Percentiles rank a stretch among this genome's conserved stretches.
phyloP scores from a whole-genome alignment of 2,797 vertebrate species.

The Rhinichthys osculus region DNA sequence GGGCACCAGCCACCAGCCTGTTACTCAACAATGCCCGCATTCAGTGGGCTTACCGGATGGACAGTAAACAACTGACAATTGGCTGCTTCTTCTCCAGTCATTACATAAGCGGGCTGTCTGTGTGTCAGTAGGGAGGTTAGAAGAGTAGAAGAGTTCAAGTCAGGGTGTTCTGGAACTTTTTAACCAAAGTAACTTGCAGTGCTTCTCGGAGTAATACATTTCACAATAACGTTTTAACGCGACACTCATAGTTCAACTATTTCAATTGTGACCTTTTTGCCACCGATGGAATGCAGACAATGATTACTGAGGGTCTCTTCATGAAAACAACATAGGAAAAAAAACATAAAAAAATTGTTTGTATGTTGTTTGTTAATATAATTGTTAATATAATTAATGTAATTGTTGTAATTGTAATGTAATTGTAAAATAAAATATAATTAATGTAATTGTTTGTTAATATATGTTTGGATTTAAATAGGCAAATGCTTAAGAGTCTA shows the following conservation, averaged over 20 bases:
- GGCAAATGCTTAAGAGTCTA: too few species aligned
- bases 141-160: slow-evolving; percentile 24
- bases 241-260: neutral
- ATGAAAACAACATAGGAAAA: neutral
- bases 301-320: neutral
- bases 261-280: neutral
- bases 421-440: too few species aligned
- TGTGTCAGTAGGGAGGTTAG: slow-evolving; percentile 35
- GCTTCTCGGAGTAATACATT: neutral
- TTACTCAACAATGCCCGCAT: slow-evolving; percentile 76
- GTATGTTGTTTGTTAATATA: too few species aligned
- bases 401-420: too few species aligned
- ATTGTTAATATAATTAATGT: too few species aligned
- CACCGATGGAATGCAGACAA: neutral
- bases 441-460: too few species aligned
- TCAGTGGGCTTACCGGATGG: slow-evolving; percentile 72
- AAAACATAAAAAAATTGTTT: too few species aligned
- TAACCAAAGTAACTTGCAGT: slow-evolving; percentile 11
- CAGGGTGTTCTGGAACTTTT: slow-evolving; percentile 7
- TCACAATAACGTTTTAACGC: neutral
- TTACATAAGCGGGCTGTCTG: slow-evolving; percentile 72
- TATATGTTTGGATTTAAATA: too few species aligned
- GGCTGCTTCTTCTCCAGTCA: slow-evolving; percentile 72
- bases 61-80: slow-evolving; percentile 80
- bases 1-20: slow-evolving; percentile 68